A percentile compares a stretch with the other conserved stretches of the same genome.
Evolutionary conservation across 2,888 invertebrate genomes (phyloP).

Genomic region (Mythimna pallens): DNA sequence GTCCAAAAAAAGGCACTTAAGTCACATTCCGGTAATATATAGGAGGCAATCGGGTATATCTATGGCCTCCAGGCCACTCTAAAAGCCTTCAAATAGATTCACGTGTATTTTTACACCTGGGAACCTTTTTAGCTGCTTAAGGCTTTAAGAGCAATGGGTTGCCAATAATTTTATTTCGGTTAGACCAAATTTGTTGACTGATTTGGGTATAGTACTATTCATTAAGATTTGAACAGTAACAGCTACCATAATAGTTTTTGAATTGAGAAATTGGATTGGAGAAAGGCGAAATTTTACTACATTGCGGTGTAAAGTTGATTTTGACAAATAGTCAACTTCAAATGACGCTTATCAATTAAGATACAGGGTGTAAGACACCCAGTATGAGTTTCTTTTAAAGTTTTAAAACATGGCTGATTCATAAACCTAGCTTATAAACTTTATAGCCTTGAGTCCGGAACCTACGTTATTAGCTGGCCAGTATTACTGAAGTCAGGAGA

Average conservation of each 20-base stretch:
- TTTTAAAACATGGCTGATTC: not conserved
- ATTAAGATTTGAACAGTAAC: not conserved
- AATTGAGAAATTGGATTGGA: too few relatives aligned
- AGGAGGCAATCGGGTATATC: slow-evolving; percentile 54
- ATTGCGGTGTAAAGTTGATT: too few relatives aligned
- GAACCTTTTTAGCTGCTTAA: slow-evolving; percentile 41
- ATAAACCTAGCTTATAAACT: not conserved
- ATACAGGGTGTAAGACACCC: too few relatives aligned
- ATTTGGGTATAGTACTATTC: slow-evolving; percentile 1
- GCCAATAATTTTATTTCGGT: slow-evolving; percentile 22
- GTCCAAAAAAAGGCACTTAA: slow-evolving; percentile 53
- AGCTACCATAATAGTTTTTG: not conserved
- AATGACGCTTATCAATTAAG: too few relatives aligned
- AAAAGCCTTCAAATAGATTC: slow-evolving; percentile 40
- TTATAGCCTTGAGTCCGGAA: not conserved
- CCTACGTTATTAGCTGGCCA: slow-evolving; percentile 1
- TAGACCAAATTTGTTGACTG: slow-evolving; percentile 5
- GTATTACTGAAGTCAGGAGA: slow-evolving; percentile 13
- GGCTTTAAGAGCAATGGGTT: slow-evolving; percentile 32
- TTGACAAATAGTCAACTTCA: too few relatives aligned
- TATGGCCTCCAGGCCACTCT: slow-evolving; percentile 39
- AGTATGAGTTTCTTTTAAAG: not conserved
- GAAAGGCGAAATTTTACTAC: too few relatives aligned
- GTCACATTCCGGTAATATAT: slow-evolving; percentile 57
- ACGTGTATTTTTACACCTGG: slow-evolving; percentile 56